A percentile compares a stretch with the other conserved stretches of the same genome.
Evolutionary conservation across 2,113 vertebrate species (phyloP).

Genomic region (Piaya cayana): DNA sequence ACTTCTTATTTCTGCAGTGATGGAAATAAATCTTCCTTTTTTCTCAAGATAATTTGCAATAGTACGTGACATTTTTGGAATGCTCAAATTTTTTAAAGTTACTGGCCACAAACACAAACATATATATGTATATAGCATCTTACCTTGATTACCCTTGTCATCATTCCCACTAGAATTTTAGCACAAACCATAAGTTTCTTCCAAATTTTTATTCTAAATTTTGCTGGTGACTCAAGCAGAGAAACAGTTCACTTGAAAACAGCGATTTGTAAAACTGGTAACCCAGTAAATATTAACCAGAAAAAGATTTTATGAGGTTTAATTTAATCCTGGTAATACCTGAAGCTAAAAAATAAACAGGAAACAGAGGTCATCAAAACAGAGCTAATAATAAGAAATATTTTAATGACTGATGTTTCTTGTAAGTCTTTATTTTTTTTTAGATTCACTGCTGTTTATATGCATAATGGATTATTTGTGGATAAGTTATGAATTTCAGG

Average conservation of each 20-base stretch:
- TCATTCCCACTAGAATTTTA: neutral
- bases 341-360: neutral
- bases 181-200: neutral
- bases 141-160: neutral
- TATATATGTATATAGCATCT: neutral
- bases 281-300: neutral
- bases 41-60: neutral
- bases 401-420: neutral
- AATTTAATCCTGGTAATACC: neutral
- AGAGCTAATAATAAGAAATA: neutral
- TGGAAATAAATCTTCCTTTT: neutral
- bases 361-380: neutral
- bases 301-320: accelerated
- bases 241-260: neutral
- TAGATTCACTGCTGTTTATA: neutral
- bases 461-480: neutral
- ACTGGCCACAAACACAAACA: neutral
- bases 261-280: neutral
- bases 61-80: neutral
- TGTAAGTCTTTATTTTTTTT: neutral
- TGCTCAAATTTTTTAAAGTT: neutral
- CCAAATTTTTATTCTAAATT: neutral
- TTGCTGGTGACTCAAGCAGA: neutral
- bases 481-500: accelerated
- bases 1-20: neutral